Conservation (phyloP, 2,113 vertebrate genomes). For the Eulemur rufifrons region DNA sequence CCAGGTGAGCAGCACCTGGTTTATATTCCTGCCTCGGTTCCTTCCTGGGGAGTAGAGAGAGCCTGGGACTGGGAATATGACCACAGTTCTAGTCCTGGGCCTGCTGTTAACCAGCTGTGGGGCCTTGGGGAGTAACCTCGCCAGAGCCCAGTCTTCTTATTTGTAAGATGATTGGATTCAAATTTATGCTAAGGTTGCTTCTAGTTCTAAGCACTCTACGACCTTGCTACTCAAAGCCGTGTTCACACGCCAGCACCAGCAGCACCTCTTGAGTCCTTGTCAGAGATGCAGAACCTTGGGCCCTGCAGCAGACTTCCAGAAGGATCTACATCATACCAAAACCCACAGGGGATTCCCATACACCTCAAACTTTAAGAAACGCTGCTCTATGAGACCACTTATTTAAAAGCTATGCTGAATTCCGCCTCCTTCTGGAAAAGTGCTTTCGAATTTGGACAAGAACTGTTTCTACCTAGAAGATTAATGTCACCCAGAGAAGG, state of each 20-base stretch:
- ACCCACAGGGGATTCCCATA: not conserved
- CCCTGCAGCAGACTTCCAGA: not conserved
- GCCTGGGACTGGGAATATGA: not conserved
- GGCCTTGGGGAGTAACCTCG: not conserved
- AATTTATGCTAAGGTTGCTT: not conserved
- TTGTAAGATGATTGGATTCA: not conserved
- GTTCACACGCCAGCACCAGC: not conserved
- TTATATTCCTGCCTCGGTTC: not conserved
- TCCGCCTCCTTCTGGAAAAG: not conserved
- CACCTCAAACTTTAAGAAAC: not conserved
- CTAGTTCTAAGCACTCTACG: not conserved
- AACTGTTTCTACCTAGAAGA: not conserved
- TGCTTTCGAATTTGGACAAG: not conserved
- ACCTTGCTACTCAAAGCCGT: not conserved
- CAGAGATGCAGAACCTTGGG: not conserved
- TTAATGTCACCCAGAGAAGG: not conserved
- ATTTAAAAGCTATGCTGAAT: not conserved
- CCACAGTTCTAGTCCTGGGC: not conserved
- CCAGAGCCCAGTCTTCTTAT: not conserved
- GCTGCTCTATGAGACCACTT: not conserved
- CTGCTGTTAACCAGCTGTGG: not conserved
- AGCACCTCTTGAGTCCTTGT: not conserved
- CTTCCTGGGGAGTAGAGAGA: not conserved
- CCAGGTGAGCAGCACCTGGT: not conserved
- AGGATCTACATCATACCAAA: not conserved